A percentile compares a stretch with the other conserved stretches of the same genome.
Evolutionary conservation across 2,113 vertebrate species (phyloP).

Genomic region (Pteropus alecto): DNA sequence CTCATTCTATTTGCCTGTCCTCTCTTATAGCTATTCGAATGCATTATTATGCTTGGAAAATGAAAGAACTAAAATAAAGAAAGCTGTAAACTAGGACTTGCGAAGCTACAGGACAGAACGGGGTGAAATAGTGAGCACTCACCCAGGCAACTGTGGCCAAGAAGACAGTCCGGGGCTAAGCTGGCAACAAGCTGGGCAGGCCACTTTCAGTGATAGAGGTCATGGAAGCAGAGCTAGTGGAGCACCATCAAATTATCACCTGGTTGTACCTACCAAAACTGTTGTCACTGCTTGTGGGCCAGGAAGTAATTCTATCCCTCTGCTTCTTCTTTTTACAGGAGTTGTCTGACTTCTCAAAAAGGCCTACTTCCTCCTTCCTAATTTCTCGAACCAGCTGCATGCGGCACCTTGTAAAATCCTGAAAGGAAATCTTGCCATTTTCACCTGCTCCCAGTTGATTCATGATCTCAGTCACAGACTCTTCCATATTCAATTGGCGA

Average conservation of each 20-base stretch:
- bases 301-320: slow-evolving; percentile 82
- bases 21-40: neutral
- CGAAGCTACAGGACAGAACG: neutral
- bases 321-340: slow-evolving; percentile 82
- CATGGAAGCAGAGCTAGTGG: neutral
- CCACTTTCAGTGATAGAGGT: neutral
- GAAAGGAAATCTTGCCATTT: slow-evolving; percentile 89
- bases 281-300: slow-evolving; percentile 88
- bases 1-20: neutral
- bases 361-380: slow-evolving; percentile 87
- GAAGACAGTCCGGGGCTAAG: neutral
- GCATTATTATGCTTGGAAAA: neutral
- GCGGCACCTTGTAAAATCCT: slow-evolving; percentile 87
- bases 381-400: slow-evolving; percentile 89
- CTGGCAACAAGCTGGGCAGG: neutral
- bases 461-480: slow-evolving; percentile 89
- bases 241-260: neutral
- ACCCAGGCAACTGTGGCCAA: neutral
- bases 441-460: slow-evolving; percentile 87
- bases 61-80: neutral
- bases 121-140: neutral
- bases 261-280: slow-evolving; percentile 85
- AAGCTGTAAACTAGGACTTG: neutral
- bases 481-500: slow-evolving; percentile 89
- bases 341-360: slow-evolving; percentile 82